These are phyloP conservation scores for Trachemys scripta DNA, from an alignment of 2,113 vertebrate genomes.

Conservation along the genomic window DNA sequence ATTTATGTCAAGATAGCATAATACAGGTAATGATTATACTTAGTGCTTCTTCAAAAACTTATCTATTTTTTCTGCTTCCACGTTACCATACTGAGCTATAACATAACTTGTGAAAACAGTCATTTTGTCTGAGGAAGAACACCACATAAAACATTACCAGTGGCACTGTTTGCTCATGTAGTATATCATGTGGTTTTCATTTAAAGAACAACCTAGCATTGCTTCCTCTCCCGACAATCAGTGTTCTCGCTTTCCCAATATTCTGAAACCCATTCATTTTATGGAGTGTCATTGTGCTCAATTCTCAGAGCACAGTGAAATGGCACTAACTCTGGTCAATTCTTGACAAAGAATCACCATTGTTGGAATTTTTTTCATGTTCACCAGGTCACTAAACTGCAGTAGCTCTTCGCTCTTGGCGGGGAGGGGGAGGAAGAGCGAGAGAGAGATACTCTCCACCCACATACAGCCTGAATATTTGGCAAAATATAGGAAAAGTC, in stretches of 20 bases:
- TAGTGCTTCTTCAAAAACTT: neutral
- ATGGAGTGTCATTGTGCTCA: neutral
- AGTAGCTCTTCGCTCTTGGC: neutral
- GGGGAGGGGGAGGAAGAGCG: too few species aligned
- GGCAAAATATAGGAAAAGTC: neutral
- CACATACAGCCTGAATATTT: neutral
- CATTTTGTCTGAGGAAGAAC: conserved; percentile 15
- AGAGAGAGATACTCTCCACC: too few species aligned
- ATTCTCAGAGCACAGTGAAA: neutral
- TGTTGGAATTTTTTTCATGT: neutral
- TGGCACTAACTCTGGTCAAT: neutral
- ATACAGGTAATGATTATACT: neutral
- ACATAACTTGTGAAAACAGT: conserved; percentile 54
- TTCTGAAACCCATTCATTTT: neutral
- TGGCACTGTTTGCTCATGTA: conserved; percentile 33
- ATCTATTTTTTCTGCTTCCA: conserved; percentile 36
- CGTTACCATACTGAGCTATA: conserved; percentile 52
- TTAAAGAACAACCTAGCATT: conserved; percentile 36
- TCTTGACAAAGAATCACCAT: neutral
- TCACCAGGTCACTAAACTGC: neutral
- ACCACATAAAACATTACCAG: conserved; percentile 55
- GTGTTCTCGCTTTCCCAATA: neutral
- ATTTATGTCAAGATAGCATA: conserved; percentile 17
- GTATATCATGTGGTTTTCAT: neutral
- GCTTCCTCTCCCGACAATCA: neutral